Conservation (phyloP, 2,797 vertebrate species). For the Calcarius lapponicus region DNA sequence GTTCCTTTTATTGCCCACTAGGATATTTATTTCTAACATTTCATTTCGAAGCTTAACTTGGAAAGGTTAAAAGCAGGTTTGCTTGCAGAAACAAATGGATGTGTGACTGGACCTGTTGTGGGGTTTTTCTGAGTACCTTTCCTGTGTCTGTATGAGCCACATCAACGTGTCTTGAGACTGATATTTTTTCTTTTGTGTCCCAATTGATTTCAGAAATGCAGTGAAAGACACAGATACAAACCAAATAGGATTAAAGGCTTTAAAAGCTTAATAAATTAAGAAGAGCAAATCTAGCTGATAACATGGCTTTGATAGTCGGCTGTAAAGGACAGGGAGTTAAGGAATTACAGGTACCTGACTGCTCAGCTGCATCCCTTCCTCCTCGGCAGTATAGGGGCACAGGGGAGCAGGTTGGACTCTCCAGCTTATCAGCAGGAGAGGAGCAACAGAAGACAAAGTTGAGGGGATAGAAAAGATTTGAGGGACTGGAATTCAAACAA, state of each 20-base stretch:
- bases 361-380: not conserved
- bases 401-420: not conserved
- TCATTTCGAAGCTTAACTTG: not conserved
- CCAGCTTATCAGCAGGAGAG: not conserved
- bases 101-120: not conserved
- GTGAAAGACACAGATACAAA: not conserved
- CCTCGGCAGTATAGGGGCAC: not conserved
- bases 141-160: rapidly evolving
- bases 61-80: not conserved
- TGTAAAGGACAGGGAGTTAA: not conserved
- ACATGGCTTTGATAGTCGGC: not conserved
- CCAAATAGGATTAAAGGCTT: conserved; percentile 42
- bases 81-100: not conserved
- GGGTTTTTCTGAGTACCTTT: not conserved
- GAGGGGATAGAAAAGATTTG: not conserved
- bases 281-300: conserved; percentile 24
- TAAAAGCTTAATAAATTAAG: conserved; percentile 32
- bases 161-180: not conserved
- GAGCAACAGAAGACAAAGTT: not conserved
- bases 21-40: not conserved
- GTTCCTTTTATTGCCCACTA: not conserved
- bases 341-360: not conserved
- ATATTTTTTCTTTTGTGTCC: not conserved
- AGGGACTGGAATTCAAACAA: not conserved
- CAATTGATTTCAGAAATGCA: not conserved